A percentile compares a stretch with the other conserved stretches of the same genome.
These are phyloP conservation scores for Xenopus laevis DNA, from an alignment of 2,113 vertebrate species.

Conservation along the genomic window DNA sequence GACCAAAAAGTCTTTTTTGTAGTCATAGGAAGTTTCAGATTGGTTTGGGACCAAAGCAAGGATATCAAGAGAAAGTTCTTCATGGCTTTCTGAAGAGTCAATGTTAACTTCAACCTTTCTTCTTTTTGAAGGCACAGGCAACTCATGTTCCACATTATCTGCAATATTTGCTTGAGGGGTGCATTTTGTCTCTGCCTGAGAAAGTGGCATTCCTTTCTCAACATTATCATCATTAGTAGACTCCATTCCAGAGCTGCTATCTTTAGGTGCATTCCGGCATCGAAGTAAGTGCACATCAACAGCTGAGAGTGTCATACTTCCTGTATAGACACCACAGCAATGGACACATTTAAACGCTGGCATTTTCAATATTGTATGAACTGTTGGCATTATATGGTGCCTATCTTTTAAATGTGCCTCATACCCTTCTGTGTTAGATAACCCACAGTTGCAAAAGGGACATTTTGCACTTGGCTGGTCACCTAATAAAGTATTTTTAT, in stretches of 20 bases:
- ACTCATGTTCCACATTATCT: slow-evolving; percentile 38
- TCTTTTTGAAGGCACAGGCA: slow-evolving; percentile 65
- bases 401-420: slow-evolving; percentile 83
- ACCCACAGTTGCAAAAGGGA: slow-evolving; percentile 83
- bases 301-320: slow-evolving; percentile 86
- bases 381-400: slow-evolving; percentile 88
- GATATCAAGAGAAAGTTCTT: slow-evolving; percentile 57
- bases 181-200: slow-evolving; percentile 55
- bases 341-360: slow-evolving; percentile 95
- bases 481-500: slow-evolving; percentile 56
- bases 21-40: slow-evolving; percentile 69
- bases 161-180: slow-evolving; percentile 41
- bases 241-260: slow-evolving; percentile 60
- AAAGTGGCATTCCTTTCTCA: slow-evolving; percentile 42
- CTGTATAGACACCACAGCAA: slow-evolving; percentile 93
- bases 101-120: slow-evolving; percentile 64
- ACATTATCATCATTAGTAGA: slow-evolving; percentile 20
- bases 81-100: slow-evolving; percentile 46
- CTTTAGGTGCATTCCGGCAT: slow-evolving; percentile 85
- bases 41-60: slow-evolving; percentile 73
- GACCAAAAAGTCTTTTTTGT: slow-evolving; percentile 78
- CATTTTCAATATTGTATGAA: slow-evolving; percentile 86
- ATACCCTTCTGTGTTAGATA: slow-evolving; percentile 67
- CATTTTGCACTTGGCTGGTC: slow-evolving; percentile 68
- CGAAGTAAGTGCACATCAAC: slow-evolving; percentile 87